Base-by-base conservation (phyloP, 2,888 invertebrate genomes). In the Pedicia rivosa region DNA sequence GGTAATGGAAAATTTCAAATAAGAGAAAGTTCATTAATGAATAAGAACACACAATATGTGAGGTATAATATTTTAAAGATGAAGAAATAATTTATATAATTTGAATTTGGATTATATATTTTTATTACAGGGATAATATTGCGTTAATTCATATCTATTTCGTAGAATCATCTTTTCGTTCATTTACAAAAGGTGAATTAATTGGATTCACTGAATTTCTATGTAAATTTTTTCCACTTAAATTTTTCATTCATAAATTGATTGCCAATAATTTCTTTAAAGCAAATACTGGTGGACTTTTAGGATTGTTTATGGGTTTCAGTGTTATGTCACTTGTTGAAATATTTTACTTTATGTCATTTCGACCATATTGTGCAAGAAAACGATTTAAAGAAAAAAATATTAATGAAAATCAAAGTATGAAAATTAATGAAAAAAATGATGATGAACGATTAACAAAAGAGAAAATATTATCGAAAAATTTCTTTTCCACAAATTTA, bases 271-370 rank as follows among this genome's bases (percentile, higher is more conserved):
- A n/a, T n/a, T n/a, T n/a, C n/a, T n/a, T n/a, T n/a, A n/a, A n/a
- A n/a, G 84, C 84, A 1, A 83, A 79, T 52, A 79, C 80, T 1
- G 84, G 84, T n/a, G 86, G 84, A 2, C 62, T 86, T 3, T 61
- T 86, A 8, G 83, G 84, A 0, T 65, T 86, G 1, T 86, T 82
- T 54, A 72, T 84, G 72, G 86, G 86, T 3, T 84, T 86, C 55
- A 84, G 84, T 52, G 74, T 83, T 48, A 68, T 86, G 53, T 84
- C 84, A 42, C 64, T 74, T 0, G 72, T 82, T 35, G 86, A 86
- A 60, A 67, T 84, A 4, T 37, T 80, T 2, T 86, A 83, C 55
- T 83, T 74, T 48, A 46, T 78, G 25, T 71, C 75, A 1, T 54
- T 83, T 22, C 66, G 76, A 44, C 63, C 76, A 12, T 59, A 73